Conservation (phyloP, 2,797 vertebrate species). For the Rhynchonycteris naso region DNA sequence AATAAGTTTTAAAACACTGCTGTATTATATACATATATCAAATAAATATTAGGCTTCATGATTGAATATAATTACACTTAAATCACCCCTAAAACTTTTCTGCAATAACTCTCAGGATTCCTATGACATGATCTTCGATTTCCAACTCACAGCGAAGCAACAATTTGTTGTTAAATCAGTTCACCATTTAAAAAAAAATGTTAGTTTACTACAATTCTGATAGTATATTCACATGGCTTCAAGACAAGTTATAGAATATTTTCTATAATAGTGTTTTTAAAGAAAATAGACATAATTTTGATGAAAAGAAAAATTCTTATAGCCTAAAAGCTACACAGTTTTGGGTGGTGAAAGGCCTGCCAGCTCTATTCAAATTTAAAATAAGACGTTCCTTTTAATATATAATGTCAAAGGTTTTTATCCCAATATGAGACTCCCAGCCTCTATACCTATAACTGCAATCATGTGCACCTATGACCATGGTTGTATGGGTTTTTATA, state of each 20-base stretch:
- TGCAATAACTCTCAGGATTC: neutral
- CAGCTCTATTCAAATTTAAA: neutral
- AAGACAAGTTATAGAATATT: neutral
- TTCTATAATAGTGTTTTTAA: neutral
- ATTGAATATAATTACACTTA: neutral
- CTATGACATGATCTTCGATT: neutral
- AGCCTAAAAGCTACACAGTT: neutral
- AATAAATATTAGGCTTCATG: neutral
- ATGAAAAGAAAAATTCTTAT: neutral
- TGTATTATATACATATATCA: neutral
- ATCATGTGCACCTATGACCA: neutral
- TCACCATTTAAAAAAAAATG: neutral
- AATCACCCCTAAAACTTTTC: neutral
- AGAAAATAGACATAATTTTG: neutral
- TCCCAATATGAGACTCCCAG: neutral
- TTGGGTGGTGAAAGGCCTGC: neutral
- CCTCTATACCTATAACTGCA: neutral
- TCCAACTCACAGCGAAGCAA: neutral
- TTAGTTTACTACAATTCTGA: neutral
- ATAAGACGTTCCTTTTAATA: neutral
- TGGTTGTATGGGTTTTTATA: neutral
- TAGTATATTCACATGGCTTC: neutral
- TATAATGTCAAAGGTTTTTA: neutral
- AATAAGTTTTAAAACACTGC: constrained; percentile 59
- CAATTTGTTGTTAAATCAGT: neutral